Percentiles rank a stretch among this genome's conserved stretches.
Conservation (phyloP, 2,888 invertebrate genomes). For the Tiliacea citrago region DNA sequence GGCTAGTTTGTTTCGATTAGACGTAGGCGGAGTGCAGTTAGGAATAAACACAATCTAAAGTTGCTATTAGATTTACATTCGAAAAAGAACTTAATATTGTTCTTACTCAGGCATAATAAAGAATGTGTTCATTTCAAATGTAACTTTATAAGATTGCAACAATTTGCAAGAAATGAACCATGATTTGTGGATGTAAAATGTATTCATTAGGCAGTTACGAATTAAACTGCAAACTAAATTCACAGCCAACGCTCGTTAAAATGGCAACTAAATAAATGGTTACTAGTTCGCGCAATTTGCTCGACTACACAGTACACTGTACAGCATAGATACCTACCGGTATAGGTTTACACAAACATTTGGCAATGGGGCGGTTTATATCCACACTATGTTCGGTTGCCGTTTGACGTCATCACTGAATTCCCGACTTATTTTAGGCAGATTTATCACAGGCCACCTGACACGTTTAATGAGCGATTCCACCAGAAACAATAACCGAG, state of each 20-base stretch:
- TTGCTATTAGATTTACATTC: constrained; percentile 21
- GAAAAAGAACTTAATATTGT: constrained; percentile 1
- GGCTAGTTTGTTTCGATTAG: constrained; percentile 38
- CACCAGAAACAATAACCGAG: constrained; percentile 42
- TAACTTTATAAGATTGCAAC: constrained; percentile 4
- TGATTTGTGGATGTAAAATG: constrained; percentile 16
- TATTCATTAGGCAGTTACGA: constrained; percentile 24
- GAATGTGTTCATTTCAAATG: constrained; percentile 3
- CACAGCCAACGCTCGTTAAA: constrained; percentile 47
- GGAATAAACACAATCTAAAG: constrained; percentile 15
- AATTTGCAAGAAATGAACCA: constrained; percentile 10
- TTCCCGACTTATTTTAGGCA: constrained; percentile 66
- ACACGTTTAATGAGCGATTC: constrained; percentile 61
- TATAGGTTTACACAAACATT: constrained; percentile 67
- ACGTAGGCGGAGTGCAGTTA: constrained; percentile 18
- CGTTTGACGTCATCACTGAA: constrained; percentile 67
- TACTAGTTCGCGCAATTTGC: constrained; percentile 51
- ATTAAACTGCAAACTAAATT: constrained; percentile 42
- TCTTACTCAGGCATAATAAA: constrained; percentile 2
- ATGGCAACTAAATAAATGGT: constrained; percentile 57
- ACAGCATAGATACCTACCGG: constrained; percentile 51
- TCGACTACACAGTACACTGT: constrained; percentile 41
- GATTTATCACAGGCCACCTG: constrained; percentile 61
- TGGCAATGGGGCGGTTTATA: constrained; percentile 67
- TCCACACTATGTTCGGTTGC: constrained; percentile 65